Percentiles rank a stretch among this genome's conserved stretches.
phyloP scores from a whole-genome alignment of 2,888 invertebrate species.

The Amitus sp. region DNA sequence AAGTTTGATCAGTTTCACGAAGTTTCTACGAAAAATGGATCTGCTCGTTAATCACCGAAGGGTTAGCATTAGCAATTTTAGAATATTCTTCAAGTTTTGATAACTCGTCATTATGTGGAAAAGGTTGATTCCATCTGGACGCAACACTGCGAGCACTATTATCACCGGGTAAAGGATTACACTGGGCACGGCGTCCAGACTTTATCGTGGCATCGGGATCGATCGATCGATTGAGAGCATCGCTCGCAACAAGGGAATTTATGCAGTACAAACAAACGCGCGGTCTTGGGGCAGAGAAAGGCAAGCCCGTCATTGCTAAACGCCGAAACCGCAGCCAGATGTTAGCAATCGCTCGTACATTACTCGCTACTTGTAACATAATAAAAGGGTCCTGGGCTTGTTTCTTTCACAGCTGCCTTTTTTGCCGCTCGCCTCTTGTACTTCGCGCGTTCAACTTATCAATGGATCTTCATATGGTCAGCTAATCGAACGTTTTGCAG shows the following conservation, averaged over 20 bases:
- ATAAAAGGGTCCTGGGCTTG: conserved; percentile 31
- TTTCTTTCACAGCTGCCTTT: conserved; percentile 44
- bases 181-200: conserved; percentile 1
- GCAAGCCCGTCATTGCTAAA: conserved; percentile 54
- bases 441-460: conserved; percentile 57
- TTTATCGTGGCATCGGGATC: background rate
- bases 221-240: conserved; percentile 6
- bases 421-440: conserved; percentile 34
- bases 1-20: too few relatives aligned
- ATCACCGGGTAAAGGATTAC: conserved; percentile 8
- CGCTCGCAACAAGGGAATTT: conserved; percentile 15
- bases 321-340: conserved; percentile 62
- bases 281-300: conserved; percentile 1
- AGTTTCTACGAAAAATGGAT: background rate
- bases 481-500: conserved; percentile 58
- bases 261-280: conserved; percentile 22
- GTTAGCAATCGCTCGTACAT: conserved; percentile 50
- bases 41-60: background rate
- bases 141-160: background rate
- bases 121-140: conserved; percentile 1
- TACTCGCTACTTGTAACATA: conserved; percentile 42
- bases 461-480: conserved; percentile 60
- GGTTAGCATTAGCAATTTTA: background rate
- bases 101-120: background rate
- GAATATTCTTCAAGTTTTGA: background rate